Conservation (phyloP, 2,113 vertebrate species). For the Callipepla californica region DNA sequence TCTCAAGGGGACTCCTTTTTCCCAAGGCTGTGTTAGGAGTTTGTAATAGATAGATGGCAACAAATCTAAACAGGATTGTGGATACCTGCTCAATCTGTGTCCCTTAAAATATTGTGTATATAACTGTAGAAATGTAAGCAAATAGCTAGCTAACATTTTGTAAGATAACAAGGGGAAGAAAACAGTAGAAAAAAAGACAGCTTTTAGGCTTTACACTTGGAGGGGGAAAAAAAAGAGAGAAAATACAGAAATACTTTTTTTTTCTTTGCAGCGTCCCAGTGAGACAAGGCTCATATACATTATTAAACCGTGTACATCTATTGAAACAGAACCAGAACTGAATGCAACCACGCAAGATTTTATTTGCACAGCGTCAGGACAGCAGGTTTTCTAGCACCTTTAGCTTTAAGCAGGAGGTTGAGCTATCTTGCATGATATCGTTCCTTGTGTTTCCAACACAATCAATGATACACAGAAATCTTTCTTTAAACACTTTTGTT, state of each 20-base stretch:
- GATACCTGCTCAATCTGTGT: not conserved
- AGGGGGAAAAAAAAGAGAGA: not conserved
- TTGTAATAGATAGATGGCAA: not conserved
- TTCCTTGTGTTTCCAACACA: not conserved
- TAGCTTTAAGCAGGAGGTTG: not conserved
- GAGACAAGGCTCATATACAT: not conserved
- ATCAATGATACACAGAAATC: not conserved
- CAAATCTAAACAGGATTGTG: not conserved
- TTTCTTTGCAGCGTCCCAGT: not conserved
- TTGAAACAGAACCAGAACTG: not conserved
- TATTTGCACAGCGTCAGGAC: not conserved
- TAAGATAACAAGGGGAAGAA: not conserved
- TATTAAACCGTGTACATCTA: not conserved
- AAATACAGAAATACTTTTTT: not conserved
- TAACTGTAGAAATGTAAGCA: not conserved
- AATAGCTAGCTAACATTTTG: not conserved
- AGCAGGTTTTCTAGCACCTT: not conserved
- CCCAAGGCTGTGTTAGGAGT: not conserved
- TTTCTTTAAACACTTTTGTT: conserved; percentile 46
- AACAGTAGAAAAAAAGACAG: not conserved
- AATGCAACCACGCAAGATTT: not conserved
- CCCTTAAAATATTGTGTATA: not conserved
- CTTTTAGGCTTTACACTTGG: not conserved
- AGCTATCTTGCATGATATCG: not conserved
- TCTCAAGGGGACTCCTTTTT: not conserved